Evolutionary conservation across 1,140 invertebrate species (phyloP), one percentile per base, ranked within the genome.

Genomic region (Oppia nitens): DNA sequence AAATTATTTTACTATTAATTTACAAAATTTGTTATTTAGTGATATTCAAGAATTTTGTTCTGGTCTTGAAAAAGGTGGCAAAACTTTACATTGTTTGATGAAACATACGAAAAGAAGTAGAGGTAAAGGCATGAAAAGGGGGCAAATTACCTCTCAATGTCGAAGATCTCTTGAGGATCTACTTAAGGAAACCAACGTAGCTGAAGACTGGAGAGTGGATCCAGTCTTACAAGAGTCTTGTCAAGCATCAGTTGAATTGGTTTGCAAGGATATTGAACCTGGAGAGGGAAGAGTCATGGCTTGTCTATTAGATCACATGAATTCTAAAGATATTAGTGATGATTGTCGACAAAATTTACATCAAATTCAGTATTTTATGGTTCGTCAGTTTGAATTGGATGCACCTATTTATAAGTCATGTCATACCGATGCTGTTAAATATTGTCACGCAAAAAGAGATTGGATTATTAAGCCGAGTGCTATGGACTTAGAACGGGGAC

Each of bases 301-400:
- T 21, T 98, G 94, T 71, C 75, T 98, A 12, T 87, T 96, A 83
- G 85, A 93, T 63, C 83, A 91, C 57, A 74, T 96, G 32, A 87
- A 86, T 45, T 83, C 83, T 0, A 77, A 80, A 47, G 72, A 79
- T 53, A 97, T 98, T 92, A 83, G 79, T 1, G 79, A 80, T 57
- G 80, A 84, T 20, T 98, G 95, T 75, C 87, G 94, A 75, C 79
- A 84, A 54, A 84, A 87, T 24, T 74, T 98, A 27, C 75, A 96
- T 21, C 89, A 97, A 75, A 93, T 98, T 67, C 92, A 98, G 67
- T 98, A 94, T 71, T 98, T 98, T 73, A 80, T 97, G 53, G 83
- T 88, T 0, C 79, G 94, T 65, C 88, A 97, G 74, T 98, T 89
- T 67, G 88, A 85, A 72, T 71, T 98, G 48, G 93, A 98, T 75